These are phyloP conservation scores for Ethmia dodecea DNA, from an alignment of 2,888 invertebrate genomes.

Conservation along the genomic window DNA sequence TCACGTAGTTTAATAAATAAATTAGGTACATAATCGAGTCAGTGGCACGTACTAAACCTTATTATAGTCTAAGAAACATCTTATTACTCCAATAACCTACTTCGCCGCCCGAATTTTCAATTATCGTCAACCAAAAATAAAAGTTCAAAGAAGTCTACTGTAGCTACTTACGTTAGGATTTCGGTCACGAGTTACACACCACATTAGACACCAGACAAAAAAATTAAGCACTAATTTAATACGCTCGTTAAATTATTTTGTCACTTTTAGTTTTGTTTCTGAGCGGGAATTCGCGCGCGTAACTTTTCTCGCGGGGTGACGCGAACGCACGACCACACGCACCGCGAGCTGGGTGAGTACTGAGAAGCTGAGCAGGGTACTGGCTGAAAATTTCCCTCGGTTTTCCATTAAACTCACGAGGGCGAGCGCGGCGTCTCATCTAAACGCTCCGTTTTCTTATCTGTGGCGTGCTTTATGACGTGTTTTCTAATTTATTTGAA, in stretches of 20 bases:
- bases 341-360: conserved; percentile 51
- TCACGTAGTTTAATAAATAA: not conserved
- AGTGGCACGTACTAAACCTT: not conserved
- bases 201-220: conserved; percentile 36
- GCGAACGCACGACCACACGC: conserved; percentile 25
- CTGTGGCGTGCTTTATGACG: no score
- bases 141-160: conserved; percentile 21
- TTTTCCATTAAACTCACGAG: not conserved
- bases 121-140: conserved; percentile 21
- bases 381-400: not conserved
- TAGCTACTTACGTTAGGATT: conserved; percentile 28
- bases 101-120: conserved; percentile 20
- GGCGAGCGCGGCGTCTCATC: no score
- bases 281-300: conserved; percentile 48
- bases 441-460: no score
- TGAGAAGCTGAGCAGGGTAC: conserved; percentile 27
- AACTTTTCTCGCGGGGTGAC: conserved; percentile 34
- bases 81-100: conserved; percentile 17
- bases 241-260: conserved; percentile 25
- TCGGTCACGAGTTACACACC: conserved; percentile 23
- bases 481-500: no score
- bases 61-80: conserved; percentile 1
- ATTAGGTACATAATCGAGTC: conserved; percentile 1
- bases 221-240: conserved; percentile 32
- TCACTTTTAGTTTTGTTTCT: conserved; percentile 11